A percentile compares a stretch with the other conserved stretches of the same genome.
Conservation (phyloP, 53 echinoderm and acorn worm genomes). For the Actinopyga echinites region DNA sequence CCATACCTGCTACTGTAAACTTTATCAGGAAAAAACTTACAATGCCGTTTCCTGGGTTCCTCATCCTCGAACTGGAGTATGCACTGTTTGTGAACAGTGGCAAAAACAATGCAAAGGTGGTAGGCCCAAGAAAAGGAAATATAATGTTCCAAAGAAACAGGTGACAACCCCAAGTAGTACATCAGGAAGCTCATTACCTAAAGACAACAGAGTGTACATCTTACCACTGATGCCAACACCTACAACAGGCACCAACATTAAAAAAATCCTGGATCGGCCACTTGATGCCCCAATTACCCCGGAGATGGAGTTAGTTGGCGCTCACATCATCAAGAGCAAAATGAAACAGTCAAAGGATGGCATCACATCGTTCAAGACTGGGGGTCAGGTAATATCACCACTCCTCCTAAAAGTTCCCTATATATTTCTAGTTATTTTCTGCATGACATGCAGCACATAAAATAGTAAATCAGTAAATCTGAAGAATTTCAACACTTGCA, state of each 20-base stretch:
- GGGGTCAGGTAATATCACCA: background rate
- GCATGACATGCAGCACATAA: too few relatives aligned
- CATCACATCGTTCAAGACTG: background rate
- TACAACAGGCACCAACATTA: background rate
- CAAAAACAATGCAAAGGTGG: background rate
- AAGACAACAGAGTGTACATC: background rate
- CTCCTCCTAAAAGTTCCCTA: too few relatives aligned
- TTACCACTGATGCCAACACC: background rate
- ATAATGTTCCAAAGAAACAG: background rate
- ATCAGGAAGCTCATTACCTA: background rate
- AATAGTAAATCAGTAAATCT: too few relatives aligned
- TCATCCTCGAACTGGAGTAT: constrained; percentile 3
- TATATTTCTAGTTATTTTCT: too few relatives aligned
- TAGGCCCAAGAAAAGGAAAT: background rate
- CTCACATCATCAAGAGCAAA: constrained; percentile 18
- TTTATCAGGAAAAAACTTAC: background rate
- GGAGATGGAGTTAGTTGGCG: background rate
- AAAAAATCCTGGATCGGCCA: background rate
- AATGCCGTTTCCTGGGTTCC: background rate
- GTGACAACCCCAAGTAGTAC: background rate
- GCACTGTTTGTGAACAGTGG: background rate
- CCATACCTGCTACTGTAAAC: constrained; percentile 31
- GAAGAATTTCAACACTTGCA: too few relatives aligned
- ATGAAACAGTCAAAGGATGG: constrained; percentile 6
- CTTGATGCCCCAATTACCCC: constrained; percentile 10